Conservation (phyloP, 2,888 invertebrate species). For the Leptinotarsa tumamoca region DNA sequence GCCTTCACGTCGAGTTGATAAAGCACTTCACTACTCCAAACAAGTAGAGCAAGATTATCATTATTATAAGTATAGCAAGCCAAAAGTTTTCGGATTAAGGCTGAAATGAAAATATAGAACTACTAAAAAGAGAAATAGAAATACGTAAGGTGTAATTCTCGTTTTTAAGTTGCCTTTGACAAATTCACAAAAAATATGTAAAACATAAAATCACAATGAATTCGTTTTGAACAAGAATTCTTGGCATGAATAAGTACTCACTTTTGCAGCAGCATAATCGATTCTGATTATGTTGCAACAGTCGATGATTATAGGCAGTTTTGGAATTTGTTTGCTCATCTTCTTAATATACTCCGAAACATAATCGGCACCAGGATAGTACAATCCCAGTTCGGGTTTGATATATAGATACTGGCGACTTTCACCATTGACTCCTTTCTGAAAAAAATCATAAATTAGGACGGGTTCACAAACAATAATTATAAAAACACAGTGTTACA, state of each 20-base stretch:
- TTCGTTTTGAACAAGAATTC: no score
- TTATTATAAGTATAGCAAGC: no score
- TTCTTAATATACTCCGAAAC: conserved; percentile 71
- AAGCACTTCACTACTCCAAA: no score
- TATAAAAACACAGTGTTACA: neutral
- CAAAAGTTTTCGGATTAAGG: no score
- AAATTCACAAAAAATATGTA: no score
- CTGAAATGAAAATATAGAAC: no score
- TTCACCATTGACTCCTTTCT: conserved; percentile 45
- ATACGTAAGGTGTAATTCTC: no score
- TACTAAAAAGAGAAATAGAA: no score
- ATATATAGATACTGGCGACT: conserved; percentile 71
- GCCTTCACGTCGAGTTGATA: no score
- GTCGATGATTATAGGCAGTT: conserved; percentile 74
- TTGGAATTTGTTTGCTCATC: conserved; percentile 63
- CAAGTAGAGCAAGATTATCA: no score
- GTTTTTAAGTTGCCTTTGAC: no score
- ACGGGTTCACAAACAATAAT: neutral
- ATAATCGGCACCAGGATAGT: conserved; percentile 79
- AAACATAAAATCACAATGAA: no score
- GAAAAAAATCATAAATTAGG: conserved; percentile 25
- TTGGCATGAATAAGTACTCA: conserved; percentile 52
- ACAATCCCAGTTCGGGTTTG: conserved; percentile 75
- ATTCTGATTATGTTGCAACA: conserved; percentile 74
- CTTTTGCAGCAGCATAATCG: conserved; percentile 78